Evolutionary conservation across 2,888 invertebrate species (phyloP).

Genomic region (Acrobasis suavella): DNA sequence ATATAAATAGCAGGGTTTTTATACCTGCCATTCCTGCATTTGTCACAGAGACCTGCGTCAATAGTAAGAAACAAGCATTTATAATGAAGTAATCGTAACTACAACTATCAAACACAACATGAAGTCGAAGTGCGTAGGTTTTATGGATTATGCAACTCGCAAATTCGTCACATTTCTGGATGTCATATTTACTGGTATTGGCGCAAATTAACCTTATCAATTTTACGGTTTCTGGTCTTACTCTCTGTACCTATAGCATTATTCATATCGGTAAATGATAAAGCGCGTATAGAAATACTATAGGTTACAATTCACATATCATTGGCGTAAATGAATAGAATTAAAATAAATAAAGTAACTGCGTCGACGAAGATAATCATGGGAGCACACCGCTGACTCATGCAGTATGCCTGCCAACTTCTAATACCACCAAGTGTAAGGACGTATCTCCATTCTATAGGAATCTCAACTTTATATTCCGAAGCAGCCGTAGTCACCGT

Average conservation of each 20-base stretch:
- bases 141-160: slow-evolving; percentile 9
- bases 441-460: slow-evolving; percentile 50
- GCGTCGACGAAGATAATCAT: slow-evolving; percentile 56
- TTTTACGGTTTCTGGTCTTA: neutral
- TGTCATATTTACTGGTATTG: neutral
- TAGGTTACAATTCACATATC: neutral
- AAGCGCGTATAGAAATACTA: neutral
- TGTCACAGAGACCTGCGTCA: too few relatives aligned
- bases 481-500: slow-evolving; percentile 39
- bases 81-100: too few relatives aligned
- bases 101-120: too few relatives aligned
- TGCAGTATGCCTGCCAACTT: slow-evolving; percentile 64
- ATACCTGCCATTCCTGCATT: too few relatives aligned
- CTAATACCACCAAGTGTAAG: slow-evolving; percentile 46
- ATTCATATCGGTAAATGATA: neutral
- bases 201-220: slow-evolving; percentile 1
- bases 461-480: slow-evolving; percentile 52
- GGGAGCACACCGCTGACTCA: slow-evolving; percentile 71
- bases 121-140: neutral
- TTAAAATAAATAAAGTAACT: slow-evolving; percentile 27
- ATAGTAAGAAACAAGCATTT: too few relatives aligned
- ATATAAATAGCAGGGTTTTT: too few relatives aligned
- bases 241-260: neutral
- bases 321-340: slow-evolving; percentile 31
- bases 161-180: slow-evolving; percentile 23